Conservation (phyloP, 2,113 vertebrate species). For the Antennarius striatus region DNA sequence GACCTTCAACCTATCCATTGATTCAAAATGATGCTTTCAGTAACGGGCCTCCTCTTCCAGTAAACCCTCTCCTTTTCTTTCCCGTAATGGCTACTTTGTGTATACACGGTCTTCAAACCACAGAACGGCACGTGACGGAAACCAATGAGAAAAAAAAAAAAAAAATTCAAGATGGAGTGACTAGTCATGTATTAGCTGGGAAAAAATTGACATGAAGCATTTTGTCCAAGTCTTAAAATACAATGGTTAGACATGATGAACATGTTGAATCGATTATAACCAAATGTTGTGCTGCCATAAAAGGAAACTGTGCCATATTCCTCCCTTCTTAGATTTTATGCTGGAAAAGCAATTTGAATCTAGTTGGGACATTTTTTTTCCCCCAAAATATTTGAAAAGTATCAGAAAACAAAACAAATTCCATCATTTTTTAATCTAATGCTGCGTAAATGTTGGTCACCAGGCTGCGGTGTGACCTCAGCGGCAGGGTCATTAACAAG, state of each 20-base stretch:
- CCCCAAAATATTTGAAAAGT: slow-evolving; percentile 35
- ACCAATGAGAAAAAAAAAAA: slow-evolving; percentile 41
- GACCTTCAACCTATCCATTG: slow-evolving; percentile 67
- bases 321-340: slow-evolving; percentile 37
- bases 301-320: slow-evolving; percentile 30
- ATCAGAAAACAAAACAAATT: slow-evolving; percentile 42
- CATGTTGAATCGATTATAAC: slow-evolving; percentile 66
- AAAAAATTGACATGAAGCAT: slow-evolving; percentile 52
- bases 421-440: slow-evolving; percentile 41
- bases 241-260: slow-evolving; percentile 59
- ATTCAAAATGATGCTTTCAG: slow-evolving; percentile 47
- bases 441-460: slow-evolving; percentile 23
- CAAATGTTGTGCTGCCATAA: slow-evolving; percentile 30
- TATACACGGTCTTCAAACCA: slow-evolving; percentile 66
- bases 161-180: slow-evolving; percentile 56
- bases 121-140: slow-evolving; percentile 69
- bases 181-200: slow-evolving; percentile 66
- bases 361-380: slow-evolving; percentile 36
- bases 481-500: slow-evolving; percentile 40
- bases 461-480: slow-evolving; percentile 53
- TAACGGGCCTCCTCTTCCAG: slow-evolving; percentile 73
- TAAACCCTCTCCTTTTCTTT: slow-evolving; percentile 71
- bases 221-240: slow-evolving; percentile 47
- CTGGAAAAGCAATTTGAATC: slow-evolving; percentile 30
- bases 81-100: slow-evolving; percentile 73